Evolutionary conservation across 1,140 invertebrate species (phyloP).

Genomic region (Saccostrea echinata): DNA sequence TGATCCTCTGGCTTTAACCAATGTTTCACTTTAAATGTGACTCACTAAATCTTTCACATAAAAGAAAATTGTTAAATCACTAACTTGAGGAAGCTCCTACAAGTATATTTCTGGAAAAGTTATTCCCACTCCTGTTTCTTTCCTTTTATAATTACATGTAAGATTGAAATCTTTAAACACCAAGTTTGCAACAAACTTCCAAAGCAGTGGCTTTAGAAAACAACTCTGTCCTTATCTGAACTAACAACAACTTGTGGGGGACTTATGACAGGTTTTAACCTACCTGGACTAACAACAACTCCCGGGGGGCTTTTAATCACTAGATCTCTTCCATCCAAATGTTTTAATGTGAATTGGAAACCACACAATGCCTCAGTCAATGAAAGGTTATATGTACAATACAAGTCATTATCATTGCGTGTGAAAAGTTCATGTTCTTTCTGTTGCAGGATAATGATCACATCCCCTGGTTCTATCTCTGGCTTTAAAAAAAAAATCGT

Average conservation of each 20-base stretch:
- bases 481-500: constrained; percentile 83
- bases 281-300: constrained; percentile 90
- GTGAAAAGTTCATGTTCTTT: constrained; percentile 93
- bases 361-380: constrained; percentile 97
- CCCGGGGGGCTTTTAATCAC: constrained; percentile 92
- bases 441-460: constrained; percentile 97
- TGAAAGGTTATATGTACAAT: constrained; percentile 88
- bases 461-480: constrained; percentile 93
- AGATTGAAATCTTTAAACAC: not conserved
- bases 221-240: constrained; percentile 83
- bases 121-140: no score
- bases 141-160: not conserved
- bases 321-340: constrained; percentile 94
- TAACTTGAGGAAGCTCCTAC: no score
- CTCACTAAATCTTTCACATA: no score
- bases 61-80: no score
- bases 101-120: no score
- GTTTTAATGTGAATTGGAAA: constrained; percentile 95
- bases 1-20: no score
- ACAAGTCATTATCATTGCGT: constrained; percentile 91
- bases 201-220: no score
- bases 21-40: no score
- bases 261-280: constrained; percentile 83
- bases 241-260: constrained; percentile 91
- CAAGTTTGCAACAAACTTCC: not conserved